phyloP scores from a whole-genome alignment of 2,888 invertebrate genomes.

The Tanypteryx hageni region DNA sequence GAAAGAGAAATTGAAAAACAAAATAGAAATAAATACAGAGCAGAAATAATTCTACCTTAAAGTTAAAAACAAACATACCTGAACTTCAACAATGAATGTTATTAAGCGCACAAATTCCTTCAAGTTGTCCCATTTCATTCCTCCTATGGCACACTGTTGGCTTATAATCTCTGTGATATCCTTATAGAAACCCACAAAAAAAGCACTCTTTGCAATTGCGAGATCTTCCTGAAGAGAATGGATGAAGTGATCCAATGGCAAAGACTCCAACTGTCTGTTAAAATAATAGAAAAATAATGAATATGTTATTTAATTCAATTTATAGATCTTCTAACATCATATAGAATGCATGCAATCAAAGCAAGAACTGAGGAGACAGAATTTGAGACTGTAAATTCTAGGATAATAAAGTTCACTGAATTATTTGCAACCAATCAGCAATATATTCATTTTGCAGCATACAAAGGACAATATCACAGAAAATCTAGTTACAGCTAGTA shows the following conservation, averaged over 20 bases:
- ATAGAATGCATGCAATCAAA: not conserved
- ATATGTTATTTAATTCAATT: not conserved
- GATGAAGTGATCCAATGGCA: not conserved
- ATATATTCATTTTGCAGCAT: too few species aligned
- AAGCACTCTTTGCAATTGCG: not conserved
- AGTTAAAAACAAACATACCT: slow-evolving; percentile 51
- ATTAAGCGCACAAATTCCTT: not conserved
- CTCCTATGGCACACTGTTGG: slow-evolving; percentile 68
- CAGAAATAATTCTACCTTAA: slow-evolving; percentile 68
- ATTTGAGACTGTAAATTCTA: not conserved
- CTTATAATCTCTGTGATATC: not conserved
- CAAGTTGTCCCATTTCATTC: slow-evolving; percentile 71
- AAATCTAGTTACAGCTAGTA: too few species aligned
- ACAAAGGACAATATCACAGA: too few species aligned
- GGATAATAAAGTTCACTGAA: too few species aligned
- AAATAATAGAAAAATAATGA: not conserved
- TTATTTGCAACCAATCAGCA: too few species aligned
- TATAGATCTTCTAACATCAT: too few species aligned
- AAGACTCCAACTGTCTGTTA: not conserved
- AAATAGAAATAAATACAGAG: not conserved
- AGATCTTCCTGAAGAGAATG: not conserved
- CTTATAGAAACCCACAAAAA: not conserved
- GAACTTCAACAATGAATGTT: not conserved
- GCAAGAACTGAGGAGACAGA: not conserved
- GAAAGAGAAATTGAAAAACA: not conserved